Percentiles rank a stretch among this genome's conserved stretches.
Evolutionary conservation across 2,888 invertebrate genomes (phyloP).

Genomic region (Polydrusus tereticollis): DNA sequence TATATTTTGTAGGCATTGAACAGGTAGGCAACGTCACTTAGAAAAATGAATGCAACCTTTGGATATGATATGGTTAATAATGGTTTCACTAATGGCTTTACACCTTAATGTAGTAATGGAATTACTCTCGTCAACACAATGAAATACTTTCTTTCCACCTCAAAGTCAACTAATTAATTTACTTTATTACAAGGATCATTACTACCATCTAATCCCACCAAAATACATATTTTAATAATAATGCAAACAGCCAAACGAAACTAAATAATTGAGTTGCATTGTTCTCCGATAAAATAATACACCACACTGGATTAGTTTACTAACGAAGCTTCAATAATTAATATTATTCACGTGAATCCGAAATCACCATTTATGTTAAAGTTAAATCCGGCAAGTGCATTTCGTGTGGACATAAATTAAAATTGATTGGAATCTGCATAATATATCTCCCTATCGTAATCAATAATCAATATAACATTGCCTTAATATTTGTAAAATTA

Average conservation of each 20-base stretch:
- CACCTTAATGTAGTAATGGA: too few species aligned
- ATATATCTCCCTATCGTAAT: constrained; percentile 25
- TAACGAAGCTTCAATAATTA: constrained; percentile 19
- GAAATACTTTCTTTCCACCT: too few species aligned
- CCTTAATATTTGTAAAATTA: constrained; percentile 8
- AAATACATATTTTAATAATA: neutral
- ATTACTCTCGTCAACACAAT: too few species aligned
- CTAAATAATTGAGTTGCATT: constrained; percentile 3
- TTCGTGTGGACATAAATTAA: constrained; percentile 36
- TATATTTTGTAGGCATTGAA: too few species aligned
- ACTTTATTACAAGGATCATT: too few species aligned
- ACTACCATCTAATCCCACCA: neutral
- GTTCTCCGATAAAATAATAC: constrained; percentile 1
- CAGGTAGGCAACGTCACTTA: too few species aligned
- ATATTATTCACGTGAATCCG: constrained; percentile 29
- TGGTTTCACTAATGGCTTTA: too few species aligned
- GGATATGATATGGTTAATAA: too few species aligned
- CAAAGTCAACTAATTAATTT: too few species aligned
- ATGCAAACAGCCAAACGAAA: neutral
- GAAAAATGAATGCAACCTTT: too few species aligned
- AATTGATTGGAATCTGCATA: constrained; percentile 37
- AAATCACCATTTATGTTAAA: constrained; percentile 32
- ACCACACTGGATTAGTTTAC: constrained; percentile 10
- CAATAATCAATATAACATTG: constrained; percentile 18
- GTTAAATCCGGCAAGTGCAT: constrained; percentile 25